These are phyloP conservation scores for Scophthalmus maximus DNA, from an alignment of 2,113 vertebrate species.

Conservation along the genomic window DNA sequence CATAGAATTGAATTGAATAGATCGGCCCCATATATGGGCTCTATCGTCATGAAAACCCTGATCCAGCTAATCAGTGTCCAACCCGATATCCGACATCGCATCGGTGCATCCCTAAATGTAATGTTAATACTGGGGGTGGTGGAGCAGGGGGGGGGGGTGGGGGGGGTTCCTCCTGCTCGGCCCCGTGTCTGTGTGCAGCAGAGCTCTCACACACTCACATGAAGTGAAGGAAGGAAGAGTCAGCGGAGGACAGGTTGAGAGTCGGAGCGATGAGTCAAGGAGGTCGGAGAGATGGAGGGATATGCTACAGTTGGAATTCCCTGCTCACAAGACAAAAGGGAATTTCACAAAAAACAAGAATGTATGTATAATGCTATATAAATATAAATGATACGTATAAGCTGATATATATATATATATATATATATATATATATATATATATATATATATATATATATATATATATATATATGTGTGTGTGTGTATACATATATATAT, in stretches of 20 bases:
- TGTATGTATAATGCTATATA: slow-evolving; percentile 80
- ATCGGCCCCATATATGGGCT: neutral
- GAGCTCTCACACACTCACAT: slow-evolving; percentile 27
- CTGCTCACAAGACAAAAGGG: slow-evolving; percentile 70
- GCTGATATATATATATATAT: slow-evolving; percentile 74
- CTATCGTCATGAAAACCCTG: neutral
- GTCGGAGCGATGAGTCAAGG: slow-evolving; percentile 26
- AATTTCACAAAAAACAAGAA: slow-evolving; percentile 75
- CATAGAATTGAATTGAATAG: neutral
- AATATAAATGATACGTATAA: slow-evolving; percentile 77
- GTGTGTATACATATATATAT: slow-evolving; percentile 47
- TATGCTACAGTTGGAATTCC: slow-evolving; percentile 55
- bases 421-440: slow-evolving; percentile 56
- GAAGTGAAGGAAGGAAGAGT: slow-evolving; percentile 16
- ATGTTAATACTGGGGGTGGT: slow-evolving; percentile 15
- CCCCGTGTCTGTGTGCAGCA: slow-evolving; percentile 32
- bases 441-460: slow-evolving; percentile 58
- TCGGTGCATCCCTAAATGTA: neutral
- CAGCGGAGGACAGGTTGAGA: slow-evolving; percentile 30
- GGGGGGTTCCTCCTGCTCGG: slow-evolving; percentile 15
- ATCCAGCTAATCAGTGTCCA: neutral
- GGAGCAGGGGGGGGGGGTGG: too few relatives aligned
- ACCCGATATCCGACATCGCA: neutral
- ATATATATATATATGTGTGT: slow-evolving; percentile 72
- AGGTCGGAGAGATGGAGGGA: slow-evolving; percentile 43